Conservation (phyloP, 53 echinoderm and acorn worm genomes). For the Crossaster papposus region DNA sequence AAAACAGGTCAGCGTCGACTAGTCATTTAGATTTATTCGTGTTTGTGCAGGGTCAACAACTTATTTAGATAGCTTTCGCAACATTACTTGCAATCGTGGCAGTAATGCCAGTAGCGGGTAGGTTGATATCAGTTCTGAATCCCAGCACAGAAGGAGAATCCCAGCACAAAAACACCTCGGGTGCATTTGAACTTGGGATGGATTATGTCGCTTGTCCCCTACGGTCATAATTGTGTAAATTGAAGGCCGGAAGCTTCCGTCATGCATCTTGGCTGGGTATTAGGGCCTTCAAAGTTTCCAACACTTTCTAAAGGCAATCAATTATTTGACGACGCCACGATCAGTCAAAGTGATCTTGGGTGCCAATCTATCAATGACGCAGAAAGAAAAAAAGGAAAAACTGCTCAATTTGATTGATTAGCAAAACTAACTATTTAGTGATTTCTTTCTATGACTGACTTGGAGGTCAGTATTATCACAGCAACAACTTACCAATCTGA, state of each 20-base stretch:
- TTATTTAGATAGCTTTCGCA: not conserved
- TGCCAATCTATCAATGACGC: not conserved
- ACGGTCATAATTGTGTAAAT: not conserved
- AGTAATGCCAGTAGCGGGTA: not conserved
- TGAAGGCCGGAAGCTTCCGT: not conserved
- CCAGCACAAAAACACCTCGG: not conserved
- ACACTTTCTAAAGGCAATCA: not conserved
- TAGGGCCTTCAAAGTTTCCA: not conserved
- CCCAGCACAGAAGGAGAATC: too few species aligned
- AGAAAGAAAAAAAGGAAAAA: not conserved
- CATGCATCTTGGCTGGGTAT: not conserved
- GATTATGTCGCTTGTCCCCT: not conserved
- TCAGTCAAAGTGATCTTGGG: not conserved
- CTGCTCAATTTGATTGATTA: not conserved
- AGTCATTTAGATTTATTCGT: not conserved
- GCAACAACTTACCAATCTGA: too few species aligned
- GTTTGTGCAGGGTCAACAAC: not conserved
- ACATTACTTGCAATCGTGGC: not conserved
- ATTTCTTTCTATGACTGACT: not conserved
- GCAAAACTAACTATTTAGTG: not conserved
- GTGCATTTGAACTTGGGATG: not conserved
- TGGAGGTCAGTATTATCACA: not conserved
- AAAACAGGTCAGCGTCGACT: too few species aligned
- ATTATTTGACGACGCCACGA: not conserved
- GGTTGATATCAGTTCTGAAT: conserved; percentile 6